Conservation (phyloP, 2,797 vertebrate genomes). For the Cryptoprocta ferox region DNA sequence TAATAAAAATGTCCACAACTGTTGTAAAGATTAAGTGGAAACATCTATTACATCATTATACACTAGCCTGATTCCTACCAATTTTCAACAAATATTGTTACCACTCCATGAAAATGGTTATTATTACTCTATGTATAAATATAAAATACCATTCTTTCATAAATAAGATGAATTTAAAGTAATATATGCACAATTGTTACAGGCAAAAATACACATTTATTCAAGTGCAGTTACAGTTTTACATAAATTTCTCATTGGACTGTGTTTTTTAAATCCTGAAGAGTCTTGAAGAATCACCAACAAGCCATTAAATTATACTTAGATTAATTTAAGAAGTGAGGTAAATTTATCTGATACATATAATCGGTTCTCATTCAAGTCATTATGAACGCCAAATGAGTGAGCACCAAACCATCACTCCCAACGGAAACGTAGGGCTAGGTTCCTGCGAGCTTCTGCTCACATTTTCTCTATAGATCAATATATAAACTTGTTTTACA, state of each 20-base stretch:
- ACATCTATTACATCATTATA: background rate
- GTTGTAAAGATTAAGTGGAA: background rate
- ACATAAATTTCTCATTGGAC: background rate
- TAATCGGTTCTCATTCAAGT: background rate
- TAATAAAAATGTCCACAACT: background rate
- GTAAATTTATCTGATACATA: background rate
- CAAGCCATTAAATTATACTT: background rate
- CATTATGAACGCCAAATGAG: background rate
- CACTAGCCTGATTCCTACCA: background rate
- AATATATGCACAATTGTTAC: background rate
- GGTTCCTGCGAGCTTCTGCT: background rate
- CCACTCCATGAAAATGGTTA: background rate
- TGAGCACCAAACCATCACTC: background rate
- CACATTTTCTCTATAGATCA: background rate
- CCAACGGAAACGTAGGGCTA: background rate
- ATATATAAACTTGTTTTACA: background rate
- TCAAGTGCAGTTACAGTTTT: background rate
- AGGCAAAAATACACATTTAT: background rate
- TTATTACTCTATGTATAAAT: background rate
- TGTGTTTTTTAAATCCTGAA: background rate
- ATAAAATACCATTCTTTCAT: background rate
- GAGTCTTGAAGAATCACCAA: background rate
- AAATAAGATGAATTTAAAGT: background rate
- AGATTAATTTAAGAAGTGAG: background rate
- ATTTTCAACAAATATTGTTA: background rate